phyloP scores from a whole-genome alignment of 2,888 invertebrate genomes.

The Polydrusus pterygomalis region DNA sequence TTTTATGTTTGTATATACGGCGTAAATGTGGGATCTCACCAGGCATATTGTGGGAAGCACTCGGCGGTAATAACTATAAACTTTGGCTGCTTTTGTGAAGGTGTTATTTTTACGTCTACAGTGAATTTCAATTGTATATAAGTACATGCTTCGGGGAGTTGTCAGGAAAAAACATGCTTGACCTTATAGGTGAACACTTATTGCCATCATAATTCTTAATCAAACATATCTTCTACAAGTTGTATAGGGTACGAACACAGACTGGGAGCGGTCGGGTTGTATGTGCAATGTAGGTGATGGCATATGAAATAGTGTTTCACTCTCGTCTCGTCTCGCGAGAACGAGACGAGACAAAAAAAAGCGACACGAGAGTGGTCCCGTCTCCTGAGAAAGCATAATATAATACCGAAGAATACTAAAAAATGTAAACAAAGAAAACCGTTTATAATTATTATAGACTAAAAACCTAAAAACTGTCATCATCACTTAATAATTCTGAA shows the following conservation, averaged over 20 bases:
- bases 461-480: too few species aligned
- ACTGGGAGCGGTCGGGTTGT: too few species aligned
- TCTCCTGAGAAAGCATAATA: too few species aligned
- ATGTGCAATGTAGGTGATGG: too few species aligned
- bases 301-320: too few species aligned
- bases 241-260: not conserved
- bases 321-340: too few species aligned
- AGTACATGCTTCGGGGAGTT: not conserved
- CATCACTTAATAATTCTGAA: too few species aligned
- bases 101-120: constrained; percentile 50
- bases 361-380: too few species aligned
- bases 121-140: constrained; percentile 34
- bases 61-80: constrained; percentile 50
- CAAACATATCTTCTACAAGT: not conserved
- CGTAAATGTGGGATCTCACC: constrained; percentile 50
- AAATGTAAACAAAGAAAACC: too few species aligned
- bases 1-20: constrained; percentile 26
- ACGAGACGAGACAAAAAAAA: too few species aligned
- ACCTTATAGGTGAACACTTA: constrained; percentile 42
- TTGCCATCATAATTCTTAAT: constrained; percentile 34
- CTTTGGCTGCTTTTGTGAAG: constrained; percentile 50
- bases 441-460: too few species aligned
- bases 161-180: constrained; percentile 30
- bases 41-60: constrained; percentile 47
- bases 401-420: too few species aligned